These are phyloP conservation scores for Plagodis dolabraria DNA, from an alignment of 2,888 invertebrate species.

Conservation along the genomic window DNA sequence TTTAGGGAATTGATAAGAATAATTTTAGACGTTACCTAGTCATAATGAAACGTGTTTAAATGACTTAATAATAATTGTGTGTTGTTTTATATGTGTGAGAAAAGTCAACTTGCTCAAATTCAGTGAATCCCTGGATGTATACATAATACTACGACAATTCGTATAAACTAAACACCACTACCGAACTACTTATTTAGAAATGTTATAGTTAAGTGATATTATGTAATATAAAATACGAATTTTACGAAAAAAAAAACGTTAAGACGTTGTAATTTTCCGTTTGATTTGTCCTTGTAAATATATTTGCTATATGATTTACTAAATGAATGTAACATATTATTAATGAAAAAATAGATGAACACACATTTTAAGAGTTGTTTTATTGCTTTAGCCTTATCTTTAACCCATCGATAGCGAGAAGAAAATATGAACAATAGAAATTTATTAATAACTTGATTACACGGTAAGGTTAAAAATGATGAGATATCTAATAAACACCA, in stretches of 20 bases:
- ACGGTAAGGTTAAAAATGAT: no score
- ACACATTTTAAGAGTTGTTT: constrained; percentile 75
- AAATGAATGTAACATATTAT: constrained; percentile 85
- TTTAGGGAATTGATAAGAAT: constrained; percentile 23
- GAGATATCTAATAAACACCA: no score
- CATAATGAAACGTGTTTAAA: constrained; percentile 9
- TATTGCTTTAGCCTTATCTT: constrained; percentile 37
- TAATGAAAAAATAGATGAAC: constrained; percentile 83
- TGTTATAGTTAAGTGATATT: constrained; percentile 81
- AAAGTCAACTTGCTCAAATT: constrained; percentile 35
- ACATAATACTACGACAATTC: constrained; percentile 60
- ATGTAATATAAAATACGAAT: constrained; percentile 84
- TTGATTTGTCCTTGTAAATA: constrained; percentile 83
- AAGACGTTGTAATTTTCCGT: constrained; percentile 76
- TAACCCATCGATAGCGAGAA: no score
- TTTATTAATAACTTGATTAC: no score
- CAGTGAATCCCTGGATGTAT: constrained; percentile 15
- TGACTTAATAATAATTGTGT: constrained; percentile 17
- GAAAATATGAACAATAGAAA: no score
- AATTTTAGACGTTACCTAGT: constrained; percentile 22
- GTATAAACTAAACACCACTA: constrained; percentile 58
- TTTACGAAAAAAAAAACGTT: constrained; percentile 79
- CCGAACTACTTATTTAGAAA: constrained; percentile 74
- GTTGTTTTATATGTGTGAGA: constrained; percentile 5
- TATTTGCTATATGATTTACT: constrained; percentile 84